Evolutionary conservation across 2,113 vertebrate genomes (phyloP), one percentile per base, ranked within the genome.

Genomic region (Ramphastos sulfuratus): DNA sequence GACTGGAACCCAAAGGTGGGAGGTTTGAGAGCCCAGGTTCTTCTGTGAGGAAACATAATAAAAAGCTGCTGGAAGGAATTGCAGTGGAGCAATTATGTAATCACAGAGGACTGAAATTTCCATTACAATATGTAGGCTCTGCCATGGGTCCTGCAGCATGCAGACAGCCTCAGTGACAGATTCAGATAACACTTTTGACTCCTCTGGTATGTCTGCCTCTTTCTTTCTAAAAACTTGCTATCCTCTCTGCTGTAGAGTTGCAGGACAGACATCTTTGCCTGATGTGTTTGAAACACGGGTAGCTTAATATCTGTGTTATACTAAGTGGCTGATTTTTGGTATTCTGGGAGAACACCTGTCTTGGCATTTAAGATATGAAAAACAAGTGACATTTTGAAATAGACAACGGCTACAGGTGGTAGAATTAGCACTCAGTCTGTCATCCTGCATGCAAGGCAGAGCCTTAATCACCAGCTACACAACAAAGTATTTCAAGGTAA

Each of bases 401-500:
- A 95, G 94, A 92, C 79, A 95, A 84, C 69, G 63, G 80, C 92
- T 95, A 96, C 90, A 95, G 90, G 94, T 96, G 94, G 92, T 92
- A 95, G 85, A 94, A 95, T 96, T 95, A 96, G 81, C 82, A 90
- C 92, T 95, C 94, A 87, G 75, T 96, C 82, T 95, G 94, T 95
- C 93, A 95, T 79, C 85, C 61, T 84, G 70, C 44, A 63, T 65
- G 73, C 58, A 70, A 90, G 54, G 44, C 73, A 94, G n/a, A 87
- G 46, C n/a, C 55, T 70, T 50, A 88, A 73, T 15, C 73, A 91
- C 21, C 39, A 76, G 76, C 90, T 76, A 82, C 23, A 81, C 79
- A 91, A 7, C 23, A 90, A 95, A 89, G 54, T 52, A 77, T 71
- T 77, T 87, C 58, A 37, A 93, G 33, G 65, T 61, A 80, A 89